phyloP scores from a whole-genome alignment of 2,113 vertebrate genomes.

The Phasianus colchicus region DNA sequence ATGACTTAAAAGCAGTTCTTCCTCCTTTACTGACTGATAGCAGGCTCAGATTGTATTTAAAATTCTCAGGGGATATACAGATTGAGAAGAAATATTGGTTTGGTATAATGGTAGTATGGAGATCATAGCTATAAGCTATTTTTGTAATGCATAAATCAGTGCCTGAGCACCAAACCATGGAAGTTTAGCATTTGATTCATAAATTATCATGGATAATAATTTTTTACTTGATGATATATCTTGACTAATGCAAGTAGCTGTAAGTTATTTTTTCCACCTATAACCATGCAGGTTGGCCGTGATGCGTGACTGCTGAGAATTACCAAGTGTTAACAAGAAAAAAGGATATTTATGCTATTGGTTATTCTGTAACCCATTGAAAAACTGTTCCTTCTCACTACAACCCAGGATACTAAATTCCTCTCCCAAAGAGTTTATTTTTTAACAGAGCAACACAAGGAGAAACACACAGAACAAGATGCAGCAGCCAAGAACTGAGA shows the following conservation, averaged over 20 bases:
- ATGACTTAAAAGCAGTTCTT: background rate
- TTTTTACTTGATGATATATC: background rate
- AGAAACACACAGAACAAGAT: background rate
- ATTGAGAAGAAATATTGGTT: conserved; percentile 18
- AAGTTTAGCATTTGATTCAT: conserved; percentile 2
- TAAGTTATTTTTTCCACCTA: conserved; percentile 6
- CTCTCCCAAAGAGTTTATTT: background rate
- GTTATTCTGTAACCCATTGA: background rate
- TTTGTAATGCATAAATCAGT: background rate
- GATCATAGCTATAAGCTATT: conserved; percentile 5
- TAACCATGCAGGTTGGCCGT: background rate
- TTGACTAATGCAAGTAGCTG: background rate
- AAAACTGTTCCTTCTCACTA: background rate
- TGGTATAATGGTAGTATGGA: background rate
- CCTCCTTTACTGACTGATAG: background rate
- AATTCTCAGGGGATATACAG: conserved; percentile 1
- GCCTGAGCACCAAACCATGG: background rate
- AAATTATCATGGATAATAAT: conserved; percentile 32
- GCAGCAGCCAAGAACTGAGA: background rate
- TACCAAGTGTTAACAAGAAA: background rate
- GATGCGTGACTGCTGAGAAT: background rate
- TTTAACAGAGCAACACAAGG: background rate
- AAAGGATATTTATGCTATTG: conserved; percentile 14
- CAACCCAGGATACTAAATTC: background rate
- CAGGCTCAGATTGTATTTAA: background rate